These are phyloP conservation scores for Epinotia bilunana DNA, from an alignment of 2,888 invertebrate genomes.

Conservation along the genomic window DNA sequence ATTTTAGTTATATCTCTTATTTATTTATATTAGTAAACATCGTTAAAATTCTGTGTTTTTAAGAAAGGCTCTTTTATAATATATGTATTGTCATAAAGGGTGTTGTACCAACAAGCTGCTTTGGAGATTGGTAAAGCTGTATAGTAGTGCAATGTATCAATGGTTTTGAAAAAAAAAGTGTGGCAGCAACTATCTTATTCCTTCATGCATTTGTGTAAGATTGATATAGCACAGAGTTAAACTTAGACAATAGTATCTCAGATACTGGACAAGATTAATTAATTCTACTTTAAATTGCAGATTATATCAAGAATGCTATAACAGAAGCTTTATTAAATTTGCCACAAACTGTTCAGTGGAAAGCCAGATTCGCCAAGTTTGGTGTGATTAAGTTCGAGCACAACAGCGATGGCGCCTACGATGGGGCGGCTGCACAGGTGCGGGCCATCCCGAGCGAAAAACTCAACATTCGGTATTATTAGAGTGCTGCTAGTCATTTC, in stretches of 20 bases:
- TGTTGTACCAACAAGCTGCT: too few species aligned
- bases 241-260: background rate
- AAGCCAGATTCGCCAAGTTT: constrained; percentile 75
- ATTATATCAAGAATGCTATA: constrained; percentile 68
- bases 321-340: constrained; percentile 71
- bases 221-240: too few species aligned
- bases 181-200: background rate
- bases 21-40: too few species aligned
- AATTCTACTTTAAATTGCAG: constrained; percentile 63
- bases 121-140: too few species aligned
- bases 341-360: constrained; percentile 69
- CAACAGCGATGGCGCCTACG: constrained; percentile 77
- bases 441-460: constrained; percentile 78
- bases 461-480: constrained; percentile 84
- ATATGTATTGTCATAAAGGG: too few species aligned
- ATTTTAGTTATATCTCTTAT: too few species aligned
- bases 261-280: background rate
- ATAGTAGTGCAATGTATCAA: too few species aligned
- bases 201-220: background rate
- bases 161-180: too few species aligned
- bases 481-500: constrained; percentile 70
- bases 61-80: too few species aligned
- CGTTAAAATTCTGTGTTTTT: too few species aligned
- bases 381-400: constrained; percentile 77
- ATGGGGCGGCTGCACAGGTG: constrained; percentile 81